A percentile compares a stretch with the other conserved stretches of the same genome.
These are phyloP conservation scores for Malacosoma neustria DNA, from an alignment of 2,888 invertebrate genomes.

Conservation along the genomic window DNA sequence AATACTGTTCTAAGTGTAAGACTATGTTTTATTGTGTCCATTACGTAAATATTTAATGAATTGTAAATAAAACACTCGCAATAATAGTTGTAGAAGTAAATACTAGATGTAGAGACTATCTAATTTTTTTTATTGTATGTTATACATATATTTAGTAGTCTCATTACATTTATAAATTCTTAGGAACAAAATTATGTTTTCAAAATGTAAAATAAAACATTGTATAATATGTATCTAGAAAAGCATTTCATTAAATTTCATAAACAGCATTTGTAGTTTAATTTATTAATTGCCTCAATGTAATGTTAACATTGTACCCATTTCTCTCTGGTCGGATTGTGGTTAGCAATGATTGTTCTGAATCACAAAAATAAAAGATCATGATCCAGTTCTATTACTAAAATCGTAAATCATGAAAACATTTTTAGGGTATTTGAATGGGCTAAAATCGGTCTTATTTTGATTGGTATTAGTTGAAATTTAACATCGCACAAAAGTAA, in stretches of 20 bases:
- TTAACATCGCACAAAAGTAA: too few species aligned
- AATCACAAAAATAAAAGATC: too few species aligned
- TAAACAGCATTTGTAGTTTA: slow-evolving; percentile 35
- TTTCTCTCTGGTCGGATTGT: too few species aligned
- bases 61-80: slow-evolving; percentile 64
- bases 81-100: slow-evolving; percentile 53
- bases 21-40: slow-evolving; percentile 54
- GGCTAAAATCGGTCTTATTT: too few species aligned
- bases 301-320: too few species aligned
- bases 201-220: slow-evolving; percentile 57
- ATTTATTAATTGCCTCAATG: too few species aligned
- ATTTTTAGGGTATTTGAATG: too few species aligned
- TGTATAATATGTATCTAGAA: slow-evolving; percentile 73
- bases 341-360: too few species aligned
- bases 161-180: slow-evolving; percentile 38
- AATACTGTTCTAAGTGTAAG: slow-evolving; percentile 40
- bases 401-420: too few species aligned
- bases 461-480: too few species aligned
- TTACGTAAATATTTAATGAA: slow-evolving; percentile 30
- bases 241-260: slow-evolving; percentile 71
- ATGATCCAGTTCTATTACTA: too few species aligned
- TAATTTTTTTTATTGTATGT: slow-evolving; percentile 47
- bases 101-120: slow-evolving; percentile 30
- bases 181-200: slow-evolving; percentile 46
- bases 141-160: slow-evolving; percentile 64